A percentile compares a stretch with the other conserved stretches of the same genome.
Conservation (phyloP, 2,113 vertebrate species). For the Antechinus stuartii region DNA sequence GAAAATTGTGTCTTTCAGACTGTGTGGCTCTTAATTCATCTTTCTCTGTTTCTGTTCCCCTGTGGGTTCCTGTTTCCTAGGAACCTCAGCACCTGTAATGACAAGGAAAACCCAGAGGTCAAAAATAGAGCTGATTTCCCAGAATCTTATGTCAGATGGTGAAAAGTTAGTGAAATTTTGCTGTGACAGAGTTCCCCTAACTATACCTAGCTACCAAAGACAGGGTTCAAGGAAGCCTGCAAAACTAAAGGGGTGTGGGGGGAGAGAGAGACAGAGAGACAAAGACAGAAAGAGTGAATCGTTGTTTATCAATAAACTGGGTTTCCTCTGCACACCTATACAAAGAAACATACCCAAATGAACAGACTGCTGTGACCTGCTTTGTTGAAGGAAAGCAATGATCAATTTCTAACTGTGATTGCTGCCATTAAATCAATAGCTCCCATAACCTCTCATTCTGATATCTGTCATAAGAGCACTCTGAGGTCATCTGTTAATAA, state of each 20-base stretch:
- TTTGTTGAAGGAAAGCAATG: slow-evolving; percentile 70
- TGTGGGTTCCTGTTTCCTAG: neutral
- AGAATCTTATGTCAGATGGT: slow-evolving; percentile 56
- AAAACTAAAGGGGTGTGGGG: neutral
- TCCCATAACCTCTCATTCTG: slow-evolving; percentile 49
- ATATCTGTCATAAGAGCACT: slow-evolving; percentile 42
- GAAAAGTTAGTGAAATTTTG: neutral
- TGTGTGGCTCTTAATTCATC: neutral
- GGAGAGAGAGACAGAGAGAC: neutral
- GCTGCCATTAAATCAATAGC: slow-evolving; percentile 70
- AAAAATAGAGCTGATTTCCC: slow-evolving; percentile 67
- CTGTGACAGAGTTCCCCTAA: neutral
- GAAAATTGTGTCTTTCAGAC: slow-evolving; percentile 9
- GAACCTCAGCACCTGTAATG: neutral
- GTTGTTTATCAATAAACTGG: neutral
- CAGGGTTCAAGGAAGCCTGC: neutral
- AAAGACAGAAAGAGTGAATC: neutral
- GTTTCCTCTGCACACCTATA: slow-evolving; percentile 50
- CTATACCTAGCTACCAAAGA: neutral
- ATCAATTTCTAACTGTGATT: slow-evolving; percentile 51
- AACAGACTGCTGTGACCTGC: slow-evolving; percentile 57
- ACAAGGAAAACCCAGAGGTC: slow-evolving; percentile 63
- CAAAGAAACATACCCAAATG: slow-evolving; percentile 6
- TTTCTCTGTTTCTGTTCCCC: slow-evolving; percentile 62
- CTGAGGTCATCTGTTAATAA: slow-evolving; percentile 63